phyloP scores from a whole-genome alignment of 2,797 vertebrate genomes.

The Siniperca obscura region DNA sequence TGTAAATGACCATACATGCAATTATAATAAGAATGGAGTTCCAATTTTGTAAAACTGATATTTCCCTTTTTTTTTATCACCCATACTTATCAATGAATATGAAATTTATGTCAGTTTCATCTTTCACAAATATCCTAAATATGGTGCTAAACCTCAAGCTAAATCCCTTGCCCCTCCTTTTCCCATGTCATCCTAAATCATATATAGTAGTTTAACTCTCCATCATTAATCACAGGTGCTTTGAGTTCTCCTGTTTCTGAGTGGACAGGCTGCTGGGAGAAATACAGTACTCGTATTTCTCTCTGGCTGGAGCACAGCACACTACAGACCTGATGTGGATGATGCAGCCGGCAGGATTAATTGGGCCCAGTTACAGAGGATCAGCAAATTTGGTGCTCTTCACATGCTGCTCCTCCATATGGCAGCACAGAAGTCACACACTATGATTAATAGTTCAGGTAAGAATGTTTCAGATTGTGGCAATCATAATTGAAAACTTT shows the following conservation, averaged over 20 bases:
- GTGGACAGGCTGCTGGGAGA: slow-evolving; percentile 92
- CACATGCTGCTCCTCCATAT: slow-evolving; percentile 97
- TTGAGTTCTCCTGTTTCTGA: slow-evolving; percentile 90
- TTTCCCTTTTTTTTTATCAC: neutral
- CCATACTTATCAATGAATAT: neutral
- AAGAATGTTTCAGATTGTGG: slow-evolving; percentile 67
- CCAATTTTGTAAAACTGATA: neutral
- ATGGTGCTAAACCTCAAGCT: slow-evolving; percentile 15
- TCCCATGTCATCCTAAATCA: slow-evolving; percentile 61
- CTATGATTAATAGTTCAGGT: slow-evolving; percentile 92
- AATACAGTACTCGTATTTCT: slow-evolving; percentile 85
- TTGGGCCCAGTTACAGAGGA: slow-evolving; percentile 94
- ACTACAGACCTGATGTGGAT: slow-evolving; percentile 90
- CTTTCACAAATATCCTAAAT: slow-evolving; percentile 9
- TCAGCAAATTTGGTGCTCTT: slow-evolving; percentile 95
- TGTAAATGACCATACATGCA: neutral
- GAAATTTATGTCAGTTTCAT: neutral
- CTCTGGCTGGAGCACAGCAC: slow-evolving; percentile 80
- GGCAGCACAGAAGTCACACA: slow-evolving; percentile 93
- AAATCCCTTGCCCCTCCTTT: slow-evolving; percentile 21
- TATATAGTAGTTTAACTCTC: slow-evolving; percentile 85
- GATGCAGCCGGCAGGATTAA: slow-evolving; percentile 94
- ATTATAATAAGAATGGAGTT: neutral
- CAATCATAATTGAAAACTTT: slow-evolving; percentile 61
- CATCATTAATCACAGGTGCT: slow-evolving; percentile 93